Percentiles rank a stretch among this genome's conserved stretches.
Conservation (phyloP, 2,797 vertebrate species). For the Eremophila alpestris region DNA sequence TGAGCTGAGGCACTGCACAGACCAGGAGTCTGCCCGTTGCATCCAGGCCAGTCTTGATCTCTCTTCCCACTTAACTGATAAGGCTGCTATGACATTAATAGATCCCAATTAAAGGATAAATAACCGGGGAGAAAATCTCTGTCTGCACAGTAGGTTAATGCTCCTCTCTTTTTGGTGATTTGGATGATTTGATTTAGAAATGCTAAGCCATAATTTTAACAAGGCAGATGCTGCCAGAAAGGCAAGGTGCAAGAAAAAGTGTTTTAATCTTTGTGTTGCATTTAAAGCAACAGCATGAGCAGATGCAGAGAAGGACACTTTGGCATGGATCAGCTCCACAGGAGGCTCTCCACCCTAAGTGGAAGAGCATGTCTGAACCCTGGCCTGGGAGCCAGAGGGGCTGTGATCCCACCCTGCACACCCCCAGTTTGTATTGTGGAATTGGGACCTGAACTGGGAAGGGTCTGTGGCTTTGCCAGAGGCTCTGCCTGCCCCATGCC, state of each 20-base stretch:
- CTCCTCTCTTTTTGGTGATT: background rate
- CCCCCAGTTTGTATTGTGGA: background rate
- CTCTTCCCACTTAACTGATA: background rate
- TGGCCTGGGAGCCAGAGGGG: background rate
- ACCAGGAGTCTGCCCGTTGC: background rate
- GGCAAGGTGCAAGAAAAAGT: background rate
- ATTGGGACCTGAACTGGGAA: fast-evolving
- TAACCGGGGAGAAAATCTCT: background rate
- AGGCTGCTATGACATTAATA: background rate
- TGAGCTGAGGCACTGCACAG: background rate
- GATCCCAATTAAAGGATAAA: background rate
- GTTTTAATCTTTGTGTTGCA: background rate
- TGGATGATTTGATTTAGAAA: background rate
- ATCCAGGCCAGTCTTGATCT: background rate
- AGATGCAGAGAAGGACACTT: background rate
- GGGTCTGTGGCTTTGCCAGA: background rate
- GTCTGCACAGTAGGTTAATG: background rate
- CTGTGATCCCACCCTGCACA: background rate
- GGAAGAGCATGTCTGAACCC: background rate
- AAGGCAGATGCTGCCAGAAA: background rate
- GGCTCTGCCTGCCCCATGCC: background rate
- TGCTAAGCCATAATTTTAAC: background rate
- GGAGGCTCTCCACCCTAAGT: background rate
- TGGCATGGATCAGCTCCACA: background rate
- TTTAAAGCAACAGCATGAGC: background rate